Base-by-base conservation (phyloP, 2,888 invertebrate species). In the Ochropleura leucogaster region DNA sequence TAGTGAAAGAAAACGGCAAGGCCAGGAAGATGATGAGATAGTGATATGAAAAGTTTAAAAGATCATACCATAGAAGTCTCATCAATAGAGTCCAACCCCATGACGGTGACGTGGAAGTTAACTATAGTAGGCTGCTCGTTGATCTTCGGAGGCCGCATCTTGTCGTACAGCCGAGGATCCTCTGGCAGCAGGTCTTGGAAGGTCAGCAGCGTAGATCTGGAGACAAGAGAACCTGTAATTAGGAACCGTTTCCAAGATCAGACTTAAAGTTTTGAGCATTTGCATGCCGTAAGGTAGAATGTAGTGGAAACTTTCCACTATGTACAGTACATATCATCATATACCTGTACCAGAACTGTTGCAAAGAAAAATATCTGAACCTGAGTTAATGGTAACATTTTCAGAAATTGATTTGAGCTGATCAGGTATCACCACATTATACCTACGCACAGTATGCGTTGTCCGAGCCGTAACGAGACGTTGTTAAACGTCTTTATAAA, bases 1-100 rank as follows among this genome's bases (percentile, higher is more conserved):
- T 20, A 20, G 20, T 20, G 5, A 12, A 20, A 53, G 4, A 55
- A 20, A 46, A 46, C 9, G 8, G 1, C 30, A 16, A 16, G 16
- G 30, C 14, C 7, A 30, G 57, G 4, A 57, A 16, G 8, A 30
- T 57, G 14, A 30, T 20, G 55, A 30, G 3, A 30, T 57, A 1
- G 14, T 30, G 16, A 30, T 14, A 59, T n/a, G 12, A 3, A 6
- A 9, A n/a, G 4, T 10, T 9, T 10, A 59, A 20, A 6, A n/a
- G n/a, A 46, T 44, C 92, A 95, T 95, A 98, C 98, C 99, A 99
- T 99, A 7, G 99, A 99, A 88, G 98, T 99, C 94, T 99, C 99
- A 91, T 99, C 99, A 83, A 99, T 99, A 57, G 99, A 99, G 95
- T 99, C 99, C 82, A 99, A 96, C 0, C 99, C 99, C 98, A 99